Percentiles rank a stretch among this genome's conserved stretches.
These are phyloP conservation scores for Urophycis tenuis DNA, from an alignment of 2,797 vertebrate genomes.

Conservation along the genomic window DNA sequence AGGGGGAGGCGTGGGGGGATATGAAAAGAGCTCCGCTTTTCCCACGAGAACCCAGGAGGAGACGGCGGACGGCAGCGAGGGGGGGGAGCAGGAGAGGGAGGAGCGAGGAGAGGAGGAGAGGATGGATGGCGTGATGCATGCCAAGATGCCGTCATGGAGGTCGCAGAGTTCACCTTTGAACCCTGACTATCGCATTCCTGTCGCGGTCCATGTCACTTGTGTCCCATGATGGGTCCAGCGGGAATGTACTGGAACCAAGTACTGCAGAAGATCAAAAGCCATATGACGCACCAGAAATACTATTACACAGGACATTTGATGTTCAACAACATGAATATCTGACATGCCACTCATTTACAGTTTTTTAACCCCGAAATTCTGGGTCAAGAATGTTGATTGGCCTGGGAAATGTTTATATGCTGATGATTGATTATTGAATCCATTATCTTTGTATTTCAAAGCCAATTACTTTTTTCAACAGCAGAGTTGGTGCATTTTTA, in stretches of 20 bases:
- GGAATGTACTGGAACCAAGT: background rate
- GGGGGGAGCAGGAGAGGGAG: slow-evolving; percentile 15
- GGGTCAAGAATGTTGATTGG: background rate
- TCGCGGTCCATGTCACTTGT: background rate
- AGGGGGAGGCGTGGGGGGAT: slow-evolving; percentile 30
- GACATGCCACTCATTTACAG: no score
- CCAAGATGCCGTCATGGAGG: background rate
- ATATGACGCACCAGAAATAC: background rate
- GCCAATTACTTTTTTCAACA: no score
- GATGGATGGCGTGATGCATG: slow-evolving; percentile 25
- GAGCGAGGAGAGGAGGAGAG: slow-evolving; percentile 9
- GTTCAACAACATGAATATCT: no score
- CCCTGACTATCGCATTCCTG: background rate
- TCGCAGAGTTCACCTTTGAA: background rate
- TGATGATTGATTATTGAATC: background rate
- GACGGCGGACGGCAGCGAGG: slow-evolving; percentile 45
- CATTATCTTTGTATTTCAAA: background rate
- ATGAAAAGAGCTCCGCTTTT: slow-evolving; percentile 45
- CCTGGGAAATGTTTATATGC: background rate
- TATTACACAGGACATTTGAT: background rate
- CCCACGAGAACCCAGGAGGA: slow-evolving; percentile 57
- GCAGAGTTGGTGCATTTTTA: no score
- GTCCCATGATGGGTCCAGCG: background rate
- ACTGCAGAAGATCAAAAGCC: background rate
- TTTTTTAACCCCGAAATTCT: background rate